Evolutionary conservation across 2,888 invertebrate species (phyloP).

Genomic region (Liposcelis brunnea): DNA sequence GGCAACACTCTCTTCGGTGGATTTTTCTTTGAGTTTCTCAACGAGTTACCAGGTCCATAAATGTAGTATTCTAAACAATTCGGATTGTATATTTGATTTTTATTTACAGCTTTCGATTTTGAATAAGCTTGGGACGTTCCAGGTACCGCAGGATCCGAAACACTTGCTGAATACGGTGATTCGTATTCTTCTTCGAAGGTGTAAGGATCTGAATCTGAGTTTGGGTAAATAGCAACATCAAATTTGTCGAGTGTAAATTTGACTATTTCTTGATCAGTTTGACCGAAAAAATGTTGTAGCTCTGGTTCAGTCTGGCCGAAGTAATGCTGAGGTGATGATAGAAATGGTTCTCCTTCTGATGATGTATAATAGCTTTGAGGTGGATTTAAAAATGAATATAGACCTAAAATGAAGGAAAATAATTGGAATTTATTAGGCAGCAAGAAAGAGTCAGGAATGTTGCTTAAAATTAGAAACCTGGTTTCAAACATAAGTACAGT

Average conservation of each 20-base stretch:
- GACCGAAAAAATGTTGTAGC: not conserved
- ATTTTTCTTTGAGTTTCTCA: not conserved
- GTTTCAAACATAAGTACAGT: too few species aligned
- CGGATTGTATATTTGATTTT: not conserved
- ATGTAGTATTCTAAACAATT: conserved; percentile 7
- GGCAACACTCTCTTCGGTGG: not conserved
- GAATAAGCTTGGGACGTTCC: not conserved
- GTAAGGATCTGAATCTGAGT: not conserved
- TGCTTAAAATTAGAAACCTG: too few species aligned
- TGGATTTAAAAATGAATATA: not conserved
- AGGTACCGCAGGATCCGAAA: not conserved
- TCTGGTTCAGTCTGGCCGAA: not conserved
- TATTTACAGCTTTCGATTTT: not conserved
- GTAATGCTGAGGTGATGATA: not conserved
- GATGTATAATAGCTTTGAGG: not conserved
- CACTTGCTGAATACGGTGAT: too few species aligned
- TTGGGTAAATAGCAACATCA: conserved; percentile 2
- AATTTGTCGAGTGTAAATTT: conserved; percentile 4
- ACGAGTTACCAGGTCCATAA: conserved; percentile 5
- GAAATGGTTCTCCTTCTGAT: not conserved
- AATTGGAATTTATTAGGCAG: not conserved
- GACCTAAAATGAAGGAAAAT: conserved; percentile 1
- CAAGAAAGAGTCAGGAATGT: not conserved
- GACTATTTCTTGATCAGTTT: not conserved
- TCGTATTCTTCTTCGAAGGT: not conserved